Percentiles rank a stretch among this genome's conserved stretches.
phyloP scores from a whole-genome alignment of 2,888 invertebrate species.

The Odontothrips loti region DNA sequence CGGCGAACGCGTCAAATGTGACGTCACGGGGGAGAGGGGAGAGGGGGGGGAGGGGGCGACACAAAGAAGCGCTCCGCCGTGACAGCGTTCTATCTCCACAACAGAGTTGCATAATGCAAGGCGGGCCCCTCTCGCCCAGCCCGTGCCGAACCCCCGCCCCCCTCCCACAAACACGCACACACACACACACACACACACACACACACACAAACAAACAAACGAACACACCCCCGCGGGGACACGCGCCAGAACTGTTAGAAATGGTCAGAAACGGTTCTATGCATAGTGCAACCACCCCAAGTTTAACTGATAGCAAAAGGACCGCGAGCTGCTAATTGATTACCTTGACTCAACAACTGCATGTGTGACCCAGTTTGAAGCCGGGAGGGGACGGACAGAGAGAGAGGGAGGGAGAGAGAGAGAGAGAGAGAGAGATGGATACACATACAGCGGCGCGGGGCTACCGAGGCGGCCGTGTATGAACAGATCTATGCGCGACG shows the following conservation, averaged over 20 bases:
- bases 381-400: neutral
- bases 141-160: neutral
- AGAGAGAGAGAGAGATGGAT: neutral
- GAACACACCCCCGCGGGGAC: too few species aligned
- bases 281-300: too few species aligned
- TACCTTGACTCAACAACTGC: too few species aligned
- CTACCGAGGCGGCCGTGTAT: neutral
- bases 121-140: neutral
- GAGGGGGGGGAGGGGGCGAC: neutral
- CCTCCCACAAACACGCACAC: neutral
- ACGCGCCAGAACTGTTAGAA: too few species aligned
- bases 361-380: neutral
- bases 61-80: conserved; percentile 14
- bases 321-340: too few species aligned
- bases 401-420: neutral
- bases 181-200: too few species aligned
- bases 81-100: neutral
- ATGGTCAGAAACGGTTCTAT: too few species aligned
- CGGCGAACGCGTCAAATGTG: neutral
- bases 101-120: conserved; percentile 8
- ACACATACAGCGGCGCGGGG: neutral
- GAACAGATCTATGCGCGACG: conserved; percentile 10
- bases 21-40: neutral
- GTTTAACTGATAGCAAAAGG: too few species aligned
- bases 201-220: too few species aligned